Evolutionary conservation across 2,888 invertebrate species (phyloP).

Genomic region (Heliconius hortense): DNA sequence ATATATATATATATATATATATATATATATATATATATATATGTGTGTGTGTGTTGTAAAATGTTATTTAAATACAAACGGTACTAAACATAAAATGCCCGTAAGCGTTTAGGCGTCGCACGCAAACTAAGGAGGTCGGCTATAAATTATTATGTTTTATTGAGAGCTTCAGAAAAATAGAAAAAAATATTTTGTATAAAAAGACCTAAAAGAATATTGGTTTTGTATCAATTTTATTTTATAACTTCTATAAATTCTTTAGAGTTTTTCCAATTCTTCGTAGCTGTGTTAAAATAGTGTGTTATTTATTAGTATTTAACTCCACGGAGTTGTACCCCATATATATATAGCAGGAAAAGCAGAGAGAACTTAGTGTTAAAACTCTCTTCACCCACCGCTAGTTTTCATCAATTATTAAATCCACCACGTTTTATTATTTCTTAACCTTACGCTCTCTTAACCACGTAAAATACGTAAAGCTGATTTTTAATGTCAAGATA

Average conservation of each 20-base stretch:
- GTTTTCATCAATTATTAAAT: too few relatives aligned
- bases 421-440: too few relatives aligned
- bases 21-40: background rate
- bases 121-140: constrained; percentile 5
- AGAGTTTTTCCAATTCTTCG: background rate
- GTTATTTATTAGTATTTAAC: background rate
- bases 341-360: too few relatives aligned
- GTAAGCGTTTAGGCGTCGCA: background rate
- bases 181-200: background rate
- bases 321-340: background rate
- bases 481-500: too few relatives aligned
- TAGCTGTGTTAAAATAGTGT: background rate
- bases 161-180: background rate
- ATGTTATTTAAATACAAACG: background rate
- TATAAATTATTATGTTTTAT: constrained; percentile 13
- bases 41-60: too few relatives aligned
- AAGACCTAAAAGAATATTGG: background rate
- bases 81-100: background rate
- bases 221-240: background rate
- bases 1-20: background rate
- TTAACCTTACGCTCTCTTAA: too few relatives aligned
- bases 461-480: too few relatives aligned
- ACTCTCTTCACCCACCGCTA: too few relatives aligned
- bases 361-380: too few relatives aligned
- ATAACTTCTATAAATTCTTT: background rate